Base-by-base conservation (phyloP, 92 coral and sea anemone genomes). In the Bergia sp. region DNA sequence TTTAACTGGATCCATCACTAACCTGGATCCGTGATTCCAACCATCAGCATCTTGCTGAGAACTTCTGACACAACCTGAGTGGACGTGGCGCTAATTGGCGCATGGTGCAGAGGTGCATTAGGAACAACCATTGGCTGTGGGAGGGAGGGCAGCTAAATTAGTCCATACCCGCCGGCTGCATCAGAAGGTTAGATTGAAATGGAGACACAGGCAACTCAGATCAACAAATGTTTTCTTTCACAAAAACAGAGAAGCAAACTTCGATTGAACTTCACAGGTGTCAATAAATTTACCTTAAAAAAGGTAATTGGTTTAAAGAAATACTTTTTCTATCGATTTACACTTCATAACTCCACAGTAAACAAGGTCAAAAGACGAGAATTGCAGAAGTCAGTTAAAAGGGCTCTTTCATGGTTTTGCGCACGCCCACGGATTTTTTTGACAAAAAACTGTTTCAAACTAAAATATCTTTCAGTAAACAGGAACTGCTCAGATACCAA, bases 21-120 rank as follows among this genome's bases (percentile, higher is more conserved):
- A 93, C 98, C 98, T 82, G 98, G 95, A 90, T 97, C 99, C n/a
- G 99, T 97, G 44, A 97, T 97, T 47, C 99, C 99, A 23, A 97
- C 99, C 94, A 92, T 96, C 5, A 97, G 90, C 96, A 97, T 96
- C 79, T 96, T 97, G 76, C 93, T 93, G 82, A 97, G 88, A 36
- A 97, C 99, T 88, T 97, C 99, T 12, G 99, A 97, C 20, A 97
- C 99, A 73, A 97, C 97, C 77, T 97, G 98, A 3, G 96, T 95
- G 21, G 96, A 92, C 15, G 97, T 91, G 77, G 98, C 98, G 73
- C 99, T 97, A 89, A 97, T 94, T 38, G 97, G 92, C 18, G 92
- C 93, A 82, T 94, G 96, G 80, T 92, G 97, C 41, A 96, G 69
- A 1, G 97, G 93, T 45, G 97, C 98, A 86, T 92, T 96, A n/a